A percentile compares a stretch with the other conserved stretches of the same genome.
Conservation (phyloP, 2,888 invertebrate genomes). For the Temnothorax ravouxi region DNA sequence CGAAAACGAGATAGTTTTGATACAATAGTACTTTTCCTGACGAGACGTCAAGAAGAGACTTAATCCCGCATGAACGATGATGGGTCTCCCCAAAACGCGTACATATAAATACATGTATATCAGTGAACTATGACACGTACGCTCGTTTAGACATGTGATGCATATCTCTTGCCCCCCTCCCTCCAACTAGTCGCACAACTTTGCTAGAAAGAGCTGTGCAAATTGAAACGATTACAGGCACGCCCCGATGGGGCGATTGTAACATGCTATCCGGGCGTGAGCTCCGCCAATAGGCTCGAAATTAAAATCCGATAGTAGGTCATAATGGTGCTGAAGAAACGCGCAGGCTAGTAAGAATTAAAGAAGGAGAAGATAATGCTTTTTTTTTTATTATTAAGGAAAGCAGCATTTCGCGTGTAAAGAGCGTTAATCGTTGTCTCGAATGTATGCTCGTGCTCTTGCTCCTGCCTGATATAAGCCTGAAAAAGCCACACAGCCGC, state of each 20-base stretch:
- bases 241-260: background rate
- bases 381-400: conserved; percentile 1
- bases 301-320: conserved; percentile 44
- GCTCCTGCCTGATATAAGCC: conserved; percentile 6
- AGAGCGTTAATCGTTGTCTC: conserved; percentile 79
- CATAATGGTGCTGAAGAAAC: conserved; percentile 27
- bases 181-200: conserved; percentile 55
- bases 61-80: conserved; percentile 57
- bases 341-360: conserved; percentile 34
- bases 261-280: conserved; percentile 19
- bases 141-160: conserved; percentile 69
- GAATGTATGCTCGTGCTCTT: conserved; percentile 67
- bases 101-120: conserved; percentile 62
- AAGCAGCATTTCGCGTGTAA: conserved; percentile 60
- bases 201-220: conserved; percentile 25
- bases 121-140: conserved; percentile 71
- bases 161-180: conserved; percentile 64
- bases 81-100: conserved; percentile 51
- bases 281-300: conserved; percentile 26
- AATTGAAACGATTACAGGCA: conserved; percentile 17
- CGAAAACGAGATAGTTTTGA: conserved; percentile 33
- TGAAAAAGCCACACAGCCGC: conserved; percentile 44
- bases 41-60: conserved; percentile 46
- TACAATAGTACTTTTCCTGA: conserved; percentile 63
- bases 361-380: conserved; percentile 18